Percentiles rank a stretch among this genome's conserved stretches.
phyloP scores from a whole-genome alignment of 1,140 invertebrate species.

The Philopotamus ludificatus region DNA sequence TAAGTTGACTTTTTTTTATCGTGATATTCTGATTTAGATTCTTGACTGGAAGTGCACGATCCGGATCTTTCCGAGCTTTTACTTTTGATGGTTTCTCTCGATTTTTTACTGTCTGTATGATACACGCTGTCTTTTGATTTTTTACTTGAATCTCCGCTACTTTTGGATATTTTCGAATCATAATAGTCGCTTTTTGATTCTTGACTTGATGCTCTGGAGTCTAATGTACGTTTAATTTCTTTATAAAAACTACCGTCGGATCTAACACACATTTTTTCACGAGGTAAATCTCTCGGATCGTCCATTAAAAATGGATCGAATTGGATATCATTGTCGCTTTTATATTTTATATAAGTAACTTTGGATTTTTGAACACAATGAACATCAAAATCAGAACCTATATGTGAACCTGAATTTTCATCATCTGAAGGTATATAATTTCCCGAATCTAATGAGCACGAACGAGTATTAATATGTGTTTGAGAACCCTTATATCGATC shows the following conservation, averaged over 20 bases:
- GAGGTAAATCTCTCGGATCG: conserved; percentile 65
- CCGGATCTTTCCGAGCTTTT: conserved; percentile 58
- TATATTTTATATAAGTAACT: conserved; percentile 56
- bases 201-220: conserved; percentile 63
- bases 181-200: conserved; percentile 68
- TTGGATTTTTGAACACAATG: conserved; percentile 45
- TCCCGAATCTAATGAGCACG: conserved; percentile 68
- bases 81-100: conserved; percentile 59
- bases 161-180: conserved; percentile 63
- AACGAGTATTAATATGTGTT: conserved; percentile 54
- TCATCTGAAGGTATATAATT: conserved; percentile 68
- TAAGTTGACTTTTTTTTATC: conserved; percentile 54
- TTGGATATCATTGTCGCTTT: conserved; percentile 59
- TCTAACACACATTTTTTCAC: conserved; percentile 65
- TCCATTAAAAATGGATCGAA: conserved; percentile 66
- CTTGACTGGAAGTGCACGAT: conserved; percentile 64
- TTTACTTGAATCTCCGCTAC: conserved; percentile 62
- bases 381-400: conserved; percentile 49
- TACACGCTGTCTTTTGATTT: conserved; percentile 63
- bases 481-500: conserved; percentile 45
- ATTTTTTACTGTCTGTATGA: conserved; percentile 64
- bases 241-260: conserved; percentile 69
- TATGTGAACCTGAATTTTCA: conserved; percentile 58
- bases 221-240: conserved; percentile 60
- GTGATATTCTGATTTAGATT: conserved; percentile 61